Base-by-base conservation (phyloP, 2,888 invertebrate genomes). In the Congeria kusceri region DNA sequence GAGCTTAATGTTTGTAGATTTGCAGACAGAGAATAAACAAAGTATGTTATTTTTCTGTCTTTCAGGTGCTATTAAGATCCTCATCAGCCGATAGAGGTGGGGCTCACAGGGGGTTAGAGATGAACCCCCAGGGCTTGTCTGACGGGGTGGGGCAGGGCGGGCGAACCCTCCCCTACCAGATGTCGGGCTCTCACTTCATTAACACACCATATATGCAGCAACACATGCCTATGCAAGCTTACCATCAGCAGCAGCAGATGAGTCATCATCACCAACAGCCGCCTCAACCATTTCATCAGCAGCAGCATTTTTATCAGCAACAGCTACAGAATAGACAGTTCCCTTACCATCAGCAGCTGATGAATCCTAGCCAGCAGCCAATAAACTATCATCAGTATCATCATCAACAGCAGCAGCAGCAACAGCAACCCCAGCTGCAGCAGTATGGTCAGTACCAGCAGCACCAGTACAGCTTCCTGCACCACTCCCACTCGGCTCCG, bases 181-280 rank as follows among this genome's bases (percentile, higher is more conserved):
- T 80, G 62, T 65, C 83, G 4, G 83, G 80, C 29, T 66, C 77
- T 13, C 77, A 83, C 64, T 73, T 78, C 63, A 76, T 80, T 49
- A 80, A 77, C 65, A 80, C 80, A 7, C 80, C 80, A 57, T 83
- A 83, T 80, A 83, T 83, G 83, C 83, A 83, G 73, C 79, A 79
- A 47, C 53, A 53, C 62, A 65, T 74, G 23, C 61, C 80, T 78
- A 83, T 83, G 83, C 83, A 83, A 78, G 73, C 65, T 20, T 78
- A 69, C 65, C 83, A 83, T 59, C 79, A 63, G 23, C 80, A 72
- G 39, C 80, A 69, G 27, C 78, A 83, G 39, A 47, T 66, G 28
- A 23, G 20, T 0, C 72, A 65, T 9, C 58, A 44, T 44, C 80
- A 73, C 18, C 67, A 68, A 29, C 75, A 71, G 56, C 70, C 62